These are phyloP conservation scores for Microcaecilia unicolor DNA, from an alignment of 2,797 vertebrate genomes.

Conservation along the genomic window DNA sequence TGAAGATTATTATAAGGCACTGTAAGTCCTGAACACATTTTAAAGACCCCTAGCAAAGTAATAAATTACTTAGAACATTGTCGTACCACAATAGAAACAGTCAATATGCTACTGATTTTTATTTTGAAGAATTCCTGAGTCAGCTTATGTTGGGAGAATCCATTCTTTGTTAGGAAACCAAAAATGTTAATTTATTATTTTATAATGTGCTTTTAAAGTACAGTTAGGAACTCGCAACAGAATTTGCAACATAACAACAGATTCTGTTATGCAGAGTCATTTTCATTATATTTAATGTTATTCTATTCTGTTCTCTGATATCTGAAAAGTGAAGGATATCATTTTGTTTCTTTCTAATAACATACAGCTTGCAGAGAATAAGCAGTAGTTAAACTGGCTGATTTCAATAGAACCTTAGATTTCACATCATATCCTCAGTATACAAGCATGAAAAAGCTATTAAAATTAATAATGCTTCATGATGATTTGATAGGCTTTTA, in stretches of 20 bases:
- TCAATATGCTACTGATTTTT: too few relatives aligned
- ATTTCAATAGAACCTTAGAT: background rate
- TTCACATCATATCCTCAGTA: background rate
- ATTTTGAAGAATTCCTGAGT: too few relatives aligned
- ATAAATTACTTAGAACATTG: too few relatives aligned
- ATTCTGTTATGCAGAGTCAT: background rate
- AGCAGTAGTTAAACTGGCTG: background rate
- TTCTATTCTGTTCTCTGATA: background rate
- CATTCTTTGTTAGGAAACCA: too few relatives aligned
- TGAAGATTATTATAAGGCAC: too few relatives aligned
- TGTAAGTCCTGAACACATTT: too few relatives aligned
- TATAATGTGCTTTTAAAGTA: background rate
- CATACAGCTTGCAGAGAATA: background rate
- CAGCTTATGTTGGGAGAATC: too few relatives aligned
- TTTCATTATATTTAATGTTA: too few relatives aligned
- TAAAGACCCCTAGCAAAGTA: too few relatives aligned
- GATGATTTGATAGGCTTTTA: background rate
- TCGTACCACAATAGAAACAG: too few relatives aligned
- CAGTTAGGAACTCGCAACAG: background rate
- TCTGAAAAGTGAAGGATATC: background rate
- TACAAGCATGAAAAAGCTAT: background rate
- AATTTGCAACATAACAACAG: background rate
- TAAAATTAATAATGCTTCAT: slow-evolving; percentile 2
- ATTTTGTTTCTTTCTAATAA: too few relatives aligned
- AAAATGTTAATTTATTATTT: too few relatives aligned